Evolutionary conservation across 2,797 vertebrate genomes (phyloP).

Genomic region (Alectoris magna): DNA sequence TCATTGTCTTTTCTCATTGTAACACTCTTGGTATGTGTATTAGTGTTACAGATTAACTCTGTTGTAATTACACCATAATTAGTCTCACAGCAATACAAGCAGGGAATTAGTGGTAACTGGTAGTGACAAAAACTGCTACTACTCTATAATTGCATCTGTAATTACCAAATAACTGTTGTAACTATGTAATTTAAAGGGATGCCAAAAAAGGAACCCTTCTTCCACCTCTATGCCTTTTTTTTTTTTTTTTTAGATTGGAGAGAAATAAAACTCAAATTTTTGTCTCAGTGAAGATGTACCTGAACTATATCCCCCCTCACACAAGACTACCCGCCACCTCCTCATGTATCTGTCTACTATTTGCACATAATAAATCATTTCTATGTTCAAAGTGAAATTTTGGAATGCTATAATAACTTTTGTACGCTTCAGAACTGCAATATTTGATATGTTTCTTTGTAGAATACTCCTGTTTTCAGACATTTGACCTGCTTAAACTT

Average conservation of each 20-base stretch:
- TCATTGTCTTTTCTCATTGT: constrained; percentile 9
- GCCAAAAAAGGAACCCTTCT: background rate
- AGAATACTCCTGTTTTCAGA: background rate
- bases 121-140: background rate
- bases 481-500: background rate
- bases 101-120: background rate
- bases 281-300: background rate
- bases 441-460: background rate
- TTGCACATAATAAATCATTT: background rate
- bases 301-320: background rate
- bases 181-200: background rate
- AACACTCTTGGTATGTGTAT: background rate
- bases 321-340: background rate
- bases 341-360: background rate
- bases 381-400: background rate
- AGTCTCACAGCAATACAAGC: background rate
- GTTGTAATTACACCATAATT: constrained; percentile 22
- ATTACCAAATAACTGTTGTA: constrained; percentile 20
- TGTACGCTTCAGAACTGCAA: background rate
- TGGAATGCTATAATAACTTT: background rate
- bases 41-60: constrained; percentile 32
- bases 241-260: background rate
- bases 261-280: background rate
- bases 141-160: background rate
- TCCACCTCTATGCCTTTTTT: background rate